Percentiles rank a stretch among this genome's conserved stretches.
These are phyloP conservation scores for Cotesia congregata DNA, from an alignment of 2,888 invertebrate genomes.

Conservation along the genomic window DNA sequence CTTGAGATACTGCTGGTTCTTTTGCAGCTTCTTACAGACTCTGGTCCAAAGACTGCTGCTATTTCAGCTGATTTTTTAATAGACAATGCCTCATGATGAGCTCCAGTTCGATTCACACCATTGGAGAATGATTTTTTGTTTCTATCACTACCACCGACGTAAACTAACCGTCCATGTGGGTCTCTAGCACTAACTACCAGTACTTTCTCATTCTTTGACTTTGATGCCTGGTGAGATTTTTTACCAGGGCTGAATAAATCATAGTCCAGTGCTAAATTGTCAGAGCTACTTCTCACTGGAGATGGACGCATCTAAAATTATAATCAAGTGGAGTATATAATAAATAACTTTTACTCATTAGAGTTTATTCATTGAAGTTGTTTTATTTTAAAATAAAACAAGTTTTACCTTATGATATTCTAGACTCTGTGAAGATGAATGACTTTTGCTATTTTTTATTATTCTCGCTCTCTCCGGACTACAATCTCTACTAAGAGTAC, in stretches of 20 bases:
- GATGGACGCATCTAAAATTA: slow-evolving; percentile 56
- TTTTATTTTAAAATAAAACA: slow-evolving; percentile 17
- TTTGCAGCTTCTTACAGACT: slow-evolving; percentile 64
- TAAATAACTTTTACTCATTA: slow-evolving; percentile 6
- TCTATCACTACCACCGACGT: slow-evolving; percentile 67
- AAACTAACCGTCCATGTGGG: slow-evolving; percentile 70
- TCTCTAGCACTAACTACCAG: slow-evolving; percentile 72
- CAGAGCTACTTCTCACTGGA: slow-evolving; percentile 70
- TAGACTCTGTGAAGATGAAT: slow-evolving; percentile 64
- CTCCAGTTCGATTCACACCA: slow-evolving; percentile 52
- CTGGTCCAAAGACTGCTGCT: slow-evolving; percentile 87
- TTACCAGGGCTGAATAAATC: slow-evolving; percentile 75
- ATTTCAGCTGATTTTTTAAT: slow-evolving; percentile 92
- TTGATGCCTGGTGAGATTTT: slow-evolving; percentile 56
- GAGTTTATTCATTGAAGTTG: neutral
- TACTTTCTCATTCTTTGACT: slow-evolving; percentile 67
- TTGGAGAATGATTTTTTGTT: slow-evolving; percentile 53
- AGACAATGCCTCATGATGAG: slow-evolving; percentile 78
- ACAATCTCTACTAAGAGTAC: slow-evolving; percentile 60
- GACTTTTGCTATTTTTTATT: slow-evolving; percentile 52
- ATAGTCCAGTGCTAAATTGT: slow-evolving; percentile 83
- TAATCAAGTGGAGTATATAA: neutral
- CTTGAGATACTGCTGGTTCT: slow-evolving; percentile 64
- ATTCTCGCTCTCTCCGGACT: slow-evolving; percentile 57
- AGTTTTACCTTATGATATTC: slow-evolving; percentile 65